Percentiles rank a stretch among this genome's conserved stretches.
phyloP scores from a whole-genome alignment of 1,140 invertebrate genomes.

The Hirudo medicinalis region DNA sequence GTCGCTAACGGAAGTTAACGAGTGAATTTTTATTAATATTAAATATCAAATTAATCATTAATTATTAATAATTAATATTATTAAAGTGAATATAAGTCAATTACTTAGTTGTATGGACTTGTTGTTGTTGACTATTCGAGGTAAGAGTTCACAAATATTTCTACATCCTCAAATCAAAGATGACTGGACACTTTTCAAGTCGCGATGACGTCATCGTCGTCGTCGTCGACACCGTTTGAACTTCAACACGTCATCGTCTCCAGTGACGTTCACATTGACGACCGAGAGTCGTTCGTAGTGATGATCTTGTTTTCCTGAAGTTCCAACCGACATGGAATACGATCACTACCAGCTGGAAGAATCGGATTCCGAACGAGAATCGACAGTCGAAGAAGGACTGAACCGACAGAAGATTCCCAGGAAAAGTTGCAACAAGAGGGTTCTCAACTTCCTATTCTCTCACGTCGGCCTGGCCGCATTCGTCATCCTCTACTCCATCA shows the following conservation, averaged over 20 bases:
- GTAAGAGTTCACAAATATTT: no score
- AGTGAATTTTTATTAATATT: background rate
- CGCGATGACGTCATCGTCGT: no score
- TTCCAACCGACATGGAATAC: conserved; percentile 54
- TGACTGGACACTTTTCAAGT: no score
- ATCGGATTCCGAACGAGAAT: conserved; percentile 16
- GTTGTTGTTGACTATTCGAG: no score
- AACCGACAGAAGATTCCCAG: conserved; percentile 10
- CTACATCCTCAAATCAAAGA: no score
- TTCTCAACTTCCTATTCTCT: conserved; percentile 46
- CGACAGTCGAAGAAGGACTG: conserved; percentile 11
- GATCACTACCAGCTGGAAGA: conserved; percentile 32
- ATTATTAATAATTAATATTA: no score
- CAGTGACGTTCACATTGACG: background rate
- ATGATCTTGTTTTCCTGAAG: background rate
- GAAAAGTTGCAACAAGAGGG: conserved; percentile 34
- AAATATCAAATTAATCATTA: background rate
- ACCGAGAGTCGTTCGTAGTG: background rate
- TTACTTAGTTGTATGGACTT: no score
- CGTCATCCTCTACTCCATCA: conserved; percentile 82
- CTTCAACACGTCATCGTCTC: background rate
- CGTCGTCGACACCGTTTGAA: no score
- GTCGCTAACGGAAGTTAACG: background rate
- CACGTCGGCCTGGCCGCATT: conserved; percentile 81
- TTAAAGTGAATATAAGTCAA: no score